phyloP scores from a whole-genome alignment of 2,113 vertebrate species.

The Ascaphus truei region DNA sequence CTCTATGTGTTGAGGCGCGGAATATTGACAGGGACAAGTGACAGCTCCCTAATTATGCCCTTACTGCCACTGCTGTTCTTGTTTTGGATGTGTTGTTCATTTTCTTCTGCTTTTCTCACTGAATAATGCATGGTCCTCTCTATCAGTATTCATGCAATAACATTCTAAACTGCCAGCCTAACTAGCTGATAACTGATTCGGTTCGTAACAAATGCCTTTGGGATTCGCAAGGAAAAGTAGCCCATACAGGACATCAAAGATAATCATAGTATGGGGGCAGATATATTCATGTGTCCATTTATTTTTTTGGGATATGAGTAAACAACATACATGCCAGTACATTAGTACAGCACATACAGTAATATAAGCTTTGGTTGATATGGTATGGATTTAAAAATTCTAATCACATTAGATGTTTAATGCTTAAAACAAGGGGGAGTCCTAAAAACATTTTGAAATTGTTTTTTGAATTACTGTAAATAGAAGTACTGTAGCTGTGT shows the following conservation, averaged over 20 bases:
- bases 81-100: conserved; percentile 91
- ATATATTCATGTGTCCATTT: not conserved
- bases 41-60: conserved; percentile 98
- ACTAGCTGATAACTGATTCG: conserved; percentile 82
- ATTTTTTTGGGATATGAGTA: not conserved
- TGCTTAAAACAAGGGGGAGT: too few relatives aligned
- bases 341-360: too few relatives aligned
- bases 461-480: too few relatives aligned
- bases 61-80: conserved; percentile 93
- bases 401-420: too few relatives aligned
- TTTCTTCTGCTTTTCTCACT: conserved; percentile 81
- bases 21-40: conserved; percentile 97
- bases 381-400: too few relatives aligned
- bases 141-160: conserved; percentile 72
- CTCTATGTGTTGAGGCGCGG: conserved; percentile 86
- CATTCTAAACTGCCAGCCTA: conserved; percentile 73
- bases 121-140: conserved; percentile 81
- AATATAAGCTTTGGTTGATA: too few relatives aligned
- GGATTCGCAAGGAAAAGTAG: conserved; percentile 74
- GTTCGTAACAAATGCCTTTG: conserved; percentile 75
- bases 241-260: conserved; percentile 53
- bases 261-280: conserved; percentile 6
- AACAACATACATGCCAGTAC: too few relatives aligned
- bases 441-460: too few relatives aligned
- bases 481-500: too few relatives aligned